Evolutionary conservation across 2,113 vertebrate species (phyloP), one percentile per base, ranked within the genome.

Genomic region (Sinocyclocheilus rhinocerous): DNA sequence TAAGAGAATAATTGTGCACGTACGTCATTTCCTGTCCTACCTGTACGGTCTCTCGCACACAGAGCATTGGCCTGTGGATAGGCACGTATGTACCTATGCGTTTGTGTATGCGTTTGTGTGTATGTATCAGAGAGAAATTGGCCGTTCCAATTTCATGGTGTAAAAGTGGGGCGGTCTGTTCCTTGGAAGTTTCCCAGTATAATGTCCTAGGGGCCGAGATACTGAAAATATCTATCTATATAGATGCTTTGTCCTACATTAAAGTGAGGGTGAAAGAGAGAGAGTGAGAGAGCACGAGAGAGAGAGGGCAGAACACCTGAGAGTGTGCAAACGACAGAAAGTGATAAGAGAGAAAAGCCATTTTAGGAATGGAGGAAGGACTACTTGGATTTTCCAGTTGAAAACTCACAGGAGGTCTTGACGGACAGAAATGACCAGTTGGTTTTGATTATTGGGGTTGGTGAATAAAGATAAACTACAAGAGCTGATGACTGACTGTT

Each of bases 111-210:
- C 8, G 15, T 16, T 70, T 55, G 85, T 76, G 91, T 89, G 78
- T 91, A 89, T 87, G 88, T 78, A 87, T 82, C 50, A 90, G 90
- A 92, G 91, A 91, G 88, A 93, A 93, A 93, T 93, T 90, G 93
- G 88, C 92, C 92, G 95, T 88, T 94, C 94, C 92, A 95, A 93
- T 95, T 95, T 94, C 87, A 89, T 88, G 90, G 92, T 87, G 88
- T 75, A 89, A 95, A 95, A 95, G 92, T 95, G 94, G 95, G 95
- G 86, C 95, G 93, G 92, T 95, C 92, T 95, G 95, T 95, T 94
- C 95, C 94, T 94, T 95, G 94, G 95, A 95, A 95, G 93, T 95
- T 94, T 95, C 93, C 95, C 94, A 95, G 94, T 89, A 89, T 94
- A 94, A 93, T 92, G 93, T 95, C 94, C 93, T 93, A 91, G 94